A percentile compares a stretch with the other conserved stretches of the same genome.
These are phyloP conservation scores for Xenopus laevis DNA, from an alignment of 2,113 vertebrate genomes.

Conservation along the genomic window DNA sequence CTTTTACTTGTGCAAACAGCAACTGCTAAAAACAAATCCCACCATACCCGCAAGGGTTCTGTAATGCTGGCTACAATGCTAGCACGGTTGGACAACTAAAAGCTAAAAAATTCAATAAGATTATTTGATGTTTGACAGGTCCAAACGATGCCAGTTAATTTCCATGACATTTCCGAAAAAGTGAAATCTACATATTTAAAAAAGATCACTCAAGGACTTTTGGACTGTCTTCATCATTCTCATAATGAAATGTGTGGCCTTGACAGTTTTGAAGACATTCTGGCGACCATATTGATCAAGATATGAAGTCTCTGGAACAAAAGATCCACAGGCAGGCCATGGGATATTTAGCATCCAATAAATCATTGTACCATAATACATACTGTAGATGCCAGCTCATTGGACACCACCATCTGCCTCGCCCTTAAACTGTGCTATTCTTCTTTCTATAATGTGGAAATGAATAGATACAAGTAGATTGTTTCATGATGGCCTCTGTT, in stretches of 20 bases:
- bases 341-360: conserved; percentile 1
- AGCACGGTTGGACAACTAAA: too few species aligned
- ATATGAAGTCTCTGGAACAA: not conserved
- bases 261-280: not conserved
- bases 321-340: conserved; percentile 7
- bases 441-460: conserved; percentile 17
- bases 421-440: conserved; percentile 10
- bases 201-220: too few species aligned
- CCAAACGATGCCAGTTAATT: too few species aligned
- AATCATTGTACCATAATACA: not conserved
- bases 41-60: too few species aligned
- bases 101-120: too few species aligned
- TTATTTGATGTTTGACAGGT: too few species aligned
- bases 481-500: not conserved
- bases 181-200: too few species aligned
- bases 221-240: too few species aligned
- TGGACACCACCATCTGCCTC: conserved; percentile 8
- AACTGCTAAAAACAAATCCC: too few species aligned
- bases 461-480: conserved; percentile 6
- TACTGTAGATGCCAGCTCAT: conserved; percentile 19
- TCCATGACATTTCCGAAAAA: too few species aligned
- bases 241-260: too few species aligned
- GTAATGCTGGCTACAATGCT: too few species aligned
- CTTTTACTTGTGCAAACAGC: not conserved
- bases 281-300: not conserved